phyloP scores from a whole-genome alignment of 2,888 invertebrate genomes.

The Drosophila peninsularis region DNA sequence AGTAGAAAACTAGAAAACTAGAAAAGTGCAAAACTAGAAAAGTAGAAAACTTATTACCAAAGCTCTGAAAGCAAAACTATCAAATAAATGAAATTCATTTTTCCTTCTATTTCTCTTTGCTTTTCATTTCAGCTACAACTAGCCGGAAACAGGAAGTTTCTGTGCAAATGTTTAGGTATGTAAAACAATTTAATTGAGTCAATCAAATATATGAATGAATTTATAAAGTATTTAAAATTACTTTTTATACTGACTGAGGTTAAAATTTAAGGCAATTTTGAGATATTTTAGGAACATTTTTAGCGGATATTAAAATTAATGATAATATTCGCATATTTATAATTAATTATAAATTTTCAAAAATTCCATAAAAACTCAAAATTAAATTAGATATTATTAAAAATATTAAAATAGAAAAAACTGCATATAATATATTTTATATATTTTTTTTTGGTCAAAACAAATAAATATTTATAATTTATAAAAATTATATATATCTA shows the following conservation, averaged over 20 bases:
- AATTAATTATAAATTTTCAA: too few species aligned
- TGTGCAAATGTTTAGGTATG: constrained; percentile 1
- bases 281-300: too few species aligned
- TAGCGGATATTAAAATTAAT: too few species aligned
- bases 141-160: not conserved
- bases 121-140: constrained; percentile 3
- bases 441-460: too few species aligned
- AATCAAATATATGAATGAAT: not conserved
- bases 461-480: too few species aligned
- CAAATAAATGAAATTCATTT: constrained; percentile 26
- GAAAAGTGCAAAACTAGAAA: constrained; percentile 24
- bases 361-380: too few species aligned
- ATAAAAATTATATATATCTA: too few species aligned
- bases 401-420: too few species aligned
- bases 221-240: not conserved
- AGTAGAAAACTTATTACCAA: constrained; percentile 33
- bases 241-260: not conserved
- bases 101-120: not conserved
- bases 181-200: constrained; percentile 8
- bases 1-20: constrained; percentile 2
- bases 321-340: too few species aligned
- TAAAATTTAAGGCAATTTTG: too few species aligned
- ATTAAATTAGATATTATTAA: too few species aligned
- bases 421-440: too few species aligned
- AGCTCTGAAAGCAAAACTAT: constrained; percentile 19